Percentiles rank a stretch among this genome's conserved stretches.
phyloP scores from a whole-genome alignment of 37 sponge, comb jelly and placozoan species.

The Hexactinellida sp. region DNA sequence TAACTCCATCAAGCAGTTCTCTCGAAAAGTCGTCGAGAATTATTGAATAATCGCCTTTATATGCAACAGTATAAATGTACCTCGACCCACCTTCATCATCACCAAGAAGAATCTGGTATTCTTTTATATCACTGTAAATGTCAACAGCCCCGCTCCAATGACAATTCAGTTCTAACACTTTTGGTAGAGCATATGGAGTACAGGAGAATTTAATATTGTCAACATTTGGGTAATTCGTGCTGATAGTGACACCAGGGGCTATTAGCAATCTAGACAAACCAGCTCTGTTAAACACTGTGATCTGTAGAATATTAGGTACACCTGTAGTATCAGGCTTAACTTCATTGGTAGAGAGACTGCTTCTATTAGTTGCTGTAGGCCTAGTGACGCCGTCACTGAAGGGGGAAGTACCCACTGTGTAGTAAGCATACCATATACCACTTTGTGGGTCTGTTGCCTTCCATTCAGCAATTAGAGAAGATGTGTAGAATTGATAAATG shows the following conservation, averaged over 20 bases:
- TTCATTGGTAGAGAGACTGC: neutral
- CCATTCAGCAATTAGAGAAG: neutral
- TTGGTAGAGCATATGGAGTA: neutral
- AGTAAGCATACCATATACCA: neutral
- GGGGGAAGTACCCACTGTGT: neutral
- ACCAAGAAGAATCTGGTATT: neutral
- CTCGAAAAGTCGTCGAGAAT: neutral
- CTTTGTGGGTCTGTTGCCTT: neutral
- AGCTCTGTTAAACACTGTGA: neutral
- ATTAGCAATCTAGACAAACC: neutral
- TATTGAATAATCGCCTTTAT: neutral
- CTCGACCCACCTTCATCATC: neutral
- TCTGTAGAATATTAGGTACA: neutral
- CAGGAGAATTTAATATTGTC: neutral
- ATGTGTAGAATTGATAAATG: neutral
- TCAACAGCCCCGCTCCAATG: neutral
- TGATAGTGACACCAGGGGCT: neutral
- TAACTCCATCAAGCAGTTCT: neutral
- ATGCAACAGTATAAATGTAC: neutral
- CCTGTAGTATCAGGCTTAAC: neutral
- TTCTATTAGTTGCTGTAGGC: neutral
- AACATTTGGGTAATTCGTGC: neutral
- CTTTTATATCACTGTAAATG: neutral
- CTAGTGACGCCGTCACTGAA: neutral
- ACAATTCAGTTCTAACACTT: neutral